Evolutionary conservation across 2,797 vertebrate genomes (phyloP), one percentile per base, ranked within the genome.

Genomic region (Microhierax caerulescens): DNA sequence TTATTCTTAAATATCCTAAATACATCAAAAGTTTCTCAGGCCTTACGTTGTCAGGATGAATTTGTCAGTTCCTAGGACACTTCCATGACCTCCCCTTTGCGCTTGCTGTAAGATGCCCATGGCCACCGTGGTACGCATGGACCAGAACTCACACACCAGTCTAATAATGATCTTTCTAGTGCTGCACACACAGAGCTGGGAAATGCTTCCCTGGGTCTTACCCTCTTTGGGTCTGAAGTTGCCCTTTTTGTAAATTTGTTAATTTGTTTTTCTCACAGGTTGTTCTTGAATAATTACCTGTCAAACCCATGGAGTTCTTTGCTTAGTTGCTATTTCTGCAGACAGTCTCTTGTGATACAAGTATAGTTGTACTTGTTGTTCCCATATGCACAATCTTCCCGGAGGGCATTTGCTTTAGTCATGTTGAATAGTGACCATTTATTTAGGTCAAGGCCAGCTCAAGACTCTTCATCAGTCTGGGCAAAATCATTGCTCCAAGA

Each of bases 81-180:
- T 93, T 65, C 37, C 19, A 0, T 53, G 76, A 28, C 75, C 41
- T 37, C 43, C 61, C 17, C 28, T 73, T 85, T 45, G 41, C 22
- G 21, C 18, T 75, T 63, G 23, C 63, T 90, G 82, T 54, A 41
- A 61, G 56, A 45, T 67, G 25, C 25, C 41, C 37, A 24, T 27
- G 34, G 45, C 43, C 59, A 36, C 30, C 5, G 22, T 25, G 19
- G 21, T 70, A 10, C 1, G 0, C 48, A 2, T 9, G 63, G 24
- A 51, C 34, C 69, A 72, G 80, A 64, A 56, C 27, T 56, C 18
- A 11, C 28, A 13, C 17, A 15, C 21, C 9, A 36, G 41, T 70
- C 10, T 47, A 63, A 32, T 9, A 60, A 34, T 21, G 6, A n/a
- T 79, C 48, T 72, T 73, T 47, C 23, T 43, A 50, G 0, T 45